Percentiles rank a stretch among this genome's conserved stretches.
Conservation (phyloP, 2,797 vertebrate genomes). For the Cynopterus sphinx region DNA sequence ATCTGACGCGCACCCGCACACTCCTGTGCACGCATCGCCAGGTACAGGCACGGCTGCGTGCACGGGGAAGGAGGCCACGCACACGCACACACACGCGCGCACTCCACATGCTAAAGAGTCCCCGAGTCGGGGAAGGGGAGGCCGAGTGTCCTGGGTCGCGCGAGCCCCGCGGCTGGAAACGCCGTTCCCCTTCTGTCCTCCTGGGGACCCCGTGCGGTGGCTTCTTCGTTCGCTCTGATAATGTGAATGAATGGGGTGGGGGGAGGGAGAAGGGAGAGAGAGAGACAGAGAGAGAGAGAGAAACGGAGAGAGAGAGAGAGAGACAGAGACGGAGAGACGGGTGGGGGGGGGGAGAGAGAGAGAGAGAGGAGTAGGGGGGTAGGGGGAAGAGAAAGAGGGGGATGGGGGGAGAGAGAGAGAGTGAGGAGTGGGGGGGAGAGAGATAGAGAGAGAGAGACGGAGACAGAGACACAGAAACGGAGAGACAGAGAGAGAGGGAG, state of each 20-base stretch:
- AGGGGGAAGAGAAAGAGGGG: too few species aligned
- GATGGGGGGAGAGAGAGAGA: too few species aligned
- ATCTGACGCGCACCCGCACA: not conserved
- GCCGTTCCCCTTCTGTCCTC: not conserved
- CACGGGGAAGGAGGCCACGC: not conserved
- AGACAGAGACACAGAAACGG: too few species aligned
- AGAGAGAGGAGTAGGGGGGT: too few species aligned
- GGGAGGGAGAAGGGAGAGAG: conserved; percentile 9
- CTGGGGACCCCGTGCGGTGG: not conserved
- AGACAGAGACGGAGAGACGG: too few species aligned
- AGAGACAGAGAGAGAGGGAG: too few species aligned
- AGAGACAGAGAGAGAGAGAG: not conserved
- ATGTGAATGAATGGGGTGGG: conserved; percentile 76
- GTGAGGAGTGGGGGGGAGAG: too few species aligned
- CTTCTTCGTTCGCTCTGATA: conserved; percentile 2
- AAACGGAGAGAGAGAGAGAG: not conserved
- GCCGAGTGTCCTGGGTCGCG: not conserved
- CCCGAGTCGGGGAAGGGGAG: not conserved
- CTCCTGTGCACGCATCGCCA: not conserved
- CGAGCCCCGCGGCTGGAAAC: not conserved
- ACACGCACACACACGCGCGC: not conserved
- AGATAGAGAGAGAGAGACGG: too few species aligned
- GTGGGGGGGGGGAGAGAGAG: too few species aligned
- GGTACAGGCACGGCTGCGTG: not conserved
- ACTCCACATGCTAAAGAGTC: not conserved